Base-by-base conservation (phyloP, 2,113 vertebrate species). In the Trachemys scripta region DNA sequence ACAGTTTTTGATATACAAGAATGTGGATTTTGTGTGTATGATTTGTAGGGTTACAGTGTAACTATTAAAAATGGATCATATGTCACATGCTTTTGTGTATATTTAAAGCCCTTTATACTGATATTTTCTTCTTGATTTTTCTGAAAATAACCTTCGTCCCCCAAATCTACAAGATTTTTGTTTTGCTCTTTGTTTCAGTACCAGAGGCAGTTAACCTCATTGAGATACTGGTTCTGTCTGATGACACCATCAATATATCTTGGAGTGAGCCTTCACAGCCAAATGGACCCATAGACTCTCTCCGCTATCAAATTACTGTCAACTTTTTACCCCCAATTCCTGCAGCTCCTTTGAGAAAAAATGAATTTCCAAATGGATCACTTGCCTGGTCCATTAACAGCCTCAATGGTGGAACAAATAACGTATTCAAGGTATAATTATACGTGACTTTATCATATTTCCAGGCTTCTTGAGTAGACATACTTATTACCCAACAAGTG, bases 261-360 rank as follows among this genome's bases (percentile, higher is more conserved):
- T 98, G 98, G 98, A 96, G 51, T 88, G 98, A 98, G 57, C 95
- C 98, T 90, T 29, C 57, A n/a, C 94, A 96, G 81, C 97, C 98
- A 57, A 98, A 98, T 81, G 98, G 98, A 81, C 98, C 98, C 45
- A 75, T 81, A 59, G 98, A 97, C 75, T 97, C 59, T 6, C 90
- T 98, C 10, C 97, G 98, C 49, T 98, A 98, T 57, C 98, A 98
- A 72, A 62, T 98, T 85, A 93, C 88, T 78, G 81, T 98, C 22
- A 97, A 97, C 69, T 94, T 96, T 45, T 86, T 97, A 38, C 45
- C 90, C 80, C 80, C 45, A 10, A 72, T 97, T 80, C 98, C 98
- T 27, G 45, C 3, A 1, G 85, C 38, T 69, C 98, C 98, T 42
- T 81, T 96, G 83, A 42, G 47, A 91, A 97, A 97, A 97, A 97